These are phyloP conservation scores for Physocephala rufipes DNA, from an alignment of 2,888 invertebrate genomes.

Conservation along the genomic window DNA sequence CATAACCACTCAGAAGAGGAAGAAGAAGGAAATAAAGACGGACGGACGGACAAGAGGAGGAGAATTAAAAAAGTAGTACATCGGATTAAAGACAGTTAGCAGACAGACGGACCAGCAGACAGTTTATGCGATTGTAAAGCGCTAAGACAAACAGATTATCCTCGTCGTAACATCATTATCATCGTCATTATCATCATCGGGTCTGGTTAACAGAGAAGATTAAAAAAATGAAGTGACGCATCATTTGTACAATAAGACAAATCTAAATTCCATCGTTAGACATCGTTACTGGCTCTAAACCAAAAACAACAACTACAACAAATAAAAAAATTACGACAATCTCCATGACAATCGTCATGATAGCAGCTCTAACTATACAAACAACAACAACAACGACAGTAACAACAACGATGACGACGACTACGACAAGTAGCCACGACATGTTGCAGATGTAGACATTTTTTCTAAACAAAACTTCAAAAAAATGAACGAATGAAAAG, in stretches of 20 bases:
- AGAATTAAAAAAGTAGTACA: background rate
- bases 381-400: conserved; percentile 4
- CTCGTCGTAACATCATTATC: too few species aligned
- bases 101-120: background rate
- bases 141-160: background rate
- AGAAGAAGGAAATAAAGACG: background rate
- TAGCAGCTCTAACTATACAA: conserved; percentile 1
- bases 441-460: background rate
- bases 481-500: background rate
- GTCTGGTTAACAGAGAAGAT: background rate
- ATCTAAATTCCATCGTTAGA: conserved; percentile 26
- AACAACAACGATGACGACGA: conserved; percentile 16
- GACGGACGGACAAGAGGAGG: background rate
- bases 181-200: background rate
- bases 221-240: background rate
- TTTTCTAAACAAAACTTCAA: background rate
- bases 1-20: too few species aligned
- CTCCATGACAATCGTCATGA: background rate
- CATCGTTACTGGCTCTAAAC: conserved; percentile 22
- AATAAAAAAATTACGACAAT: background rate
- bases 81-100: background rate
- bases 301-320: conserved; percentile 16
- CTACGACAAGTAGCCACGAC: background rate
- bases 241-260: conserved; percentile 9
- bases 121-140: background rate